Base-by-base conservation (phyloP, 2,113 vertebrate species). In the Catharus fuscescens region DNA sequence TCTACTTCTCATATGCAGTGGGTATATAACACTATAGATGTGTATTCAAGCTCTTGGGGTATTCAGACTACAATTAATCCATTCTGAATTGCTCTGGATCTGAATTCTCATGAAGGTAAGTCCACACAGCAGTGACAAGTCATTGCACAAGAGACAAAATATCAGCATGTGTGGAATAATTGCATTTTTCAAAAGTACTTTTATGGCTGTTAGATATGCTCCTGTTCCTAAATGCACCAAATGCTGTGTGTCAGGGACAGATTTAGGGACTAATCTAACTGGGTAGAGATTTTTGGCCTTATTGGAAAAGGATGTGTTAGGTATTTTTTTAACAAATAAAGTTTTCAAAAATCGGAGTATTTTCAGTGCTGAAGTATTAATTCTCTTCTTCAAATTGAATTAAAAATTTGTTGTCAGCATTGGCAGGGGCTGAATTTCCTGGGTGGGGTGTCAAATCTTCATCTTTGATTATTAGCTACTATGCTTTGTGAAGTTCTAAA, bases 361-460 rank as follows among this genome's bases (percentile, higher is more conserved):
- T 96, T 92, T 96, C 83, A 96, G 24, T 81, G 69, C 64, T 80
- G 47, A 95, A 94, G 29, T 94, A 26, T 18, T 80, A 81, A 56
- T 56, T 42, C 80, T 86, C 57, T 93, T 91, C 59, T 93, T 88
- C 77, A 56, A 76, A 69, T 5, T 62, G 69, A 93, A 86, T 78
- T 47, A 90, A 80, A 91, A 91, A 77, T 61, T 56, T 86, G 12
- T 34, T 74, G 21, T 94, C 56, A 94, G 54, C n/a, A 44, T 93
- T 96, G 47, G 70, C 79, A 96, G 15, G 36, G 28, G 13, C 61
- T 86, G 8, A 62, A 24, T 93, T 80, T 81, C 50, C 4, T 7
- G 31, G 45, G 16, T 32, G 5, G 7, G 14, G 4, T 24, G 9
- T 19, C 25, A 67, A 48, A 73, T 15, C 6, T 45, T 61, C 40